Base-by-base conservation (phyloP, 2,797 vertebrate genomes). In the Pseudomugil tenellus region DNA sequence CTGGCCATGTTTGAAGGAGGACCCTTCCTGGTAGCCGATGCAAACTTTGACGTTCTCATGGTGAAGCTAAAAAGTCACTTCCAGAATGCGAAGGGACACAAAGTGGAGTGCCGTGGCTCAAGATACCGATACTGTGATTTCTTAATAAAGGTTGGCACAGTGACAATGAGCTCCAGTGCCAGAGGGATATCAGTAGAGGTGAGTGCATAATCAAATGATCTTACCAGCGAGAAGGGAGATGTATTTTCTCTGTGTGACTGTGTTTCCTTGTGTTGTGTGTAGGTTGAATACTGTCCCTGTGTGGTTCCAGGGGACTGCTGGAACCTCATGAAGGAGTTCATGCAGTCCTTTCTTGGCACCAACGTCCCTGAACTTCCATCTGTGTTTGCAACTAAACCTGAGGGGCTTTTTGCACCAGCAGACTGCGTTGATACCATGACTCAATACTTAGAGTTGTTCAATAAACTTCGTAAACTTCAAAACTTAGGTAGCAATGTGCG, bases 221-320 rank as follows among this genome's bases (percentile, higher is more conserved):
- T 32, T 25, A 6, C 29, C 4, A 16, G 1, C 3, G 1, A 56
- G 13, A 41, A 21, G 25, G 5, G 3, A 32, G 34, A 23, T 2
- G 19, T 0, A 3, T 37, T 29, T 59, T 32, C 14, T 17, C 32
- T 3, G 31, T 52, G 32, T 53, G 41, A 34, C 21, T 16, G 23
- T 2, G 26, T 35, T 61, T 46, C 74, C 31, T 37, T 51, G 54
- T 32, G 25, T 3, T 77, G 52, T 69, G 29, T 84, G 59, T 83
- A 99, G 97, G 97, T 98, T 86, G 97, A 99, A 69, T 98, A 99
- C 78, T 96, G 96, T 65, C 96, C 97, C 1, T 97, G 97, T n/a
- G 96, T 97, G 67, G 93, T 99, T 34, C 95, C 98, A 66, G 96
- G 93, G 1, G 98, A 99, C 90, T 99, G 97, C 89, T 99, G 96